These are phyloP conservation scores for Macrotus californicus DNA, from an alignment of 2,113 vertebrate genomes.

Conservation along the genomic window DNA sequence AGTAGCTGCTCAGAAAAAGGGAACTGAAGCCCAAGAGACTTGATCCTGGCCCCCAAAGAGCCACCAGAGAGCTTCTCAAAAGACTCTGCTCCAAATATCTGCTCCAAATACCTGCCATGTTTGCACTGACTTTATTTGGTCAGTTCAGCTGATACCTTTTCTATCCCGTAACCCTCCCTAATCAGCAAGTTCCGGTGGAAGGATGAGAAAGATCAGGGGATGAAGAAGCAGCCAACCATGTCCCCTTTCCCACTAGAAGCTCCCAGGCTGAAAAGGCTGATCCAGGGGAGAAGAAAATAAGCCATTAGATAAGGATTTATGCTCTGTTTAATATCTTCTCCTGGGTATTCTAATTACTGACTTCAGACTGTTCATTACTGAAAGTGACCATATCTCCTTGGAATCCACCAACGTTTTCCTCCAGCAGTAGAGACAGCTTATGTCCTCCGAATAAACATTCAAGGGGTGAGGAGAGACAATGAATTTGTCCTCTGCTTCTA, in stretches of 20 bases:
- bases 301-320: neutral
- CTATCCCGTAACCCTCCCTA: neutral
- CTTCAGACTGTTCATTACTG: neutral
- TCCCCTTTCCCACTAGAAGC: neutral
- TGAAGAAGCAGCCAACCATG: neutral
- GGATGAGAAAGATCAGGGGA: neutral
- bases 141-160: neutral
- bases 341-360: neutral
- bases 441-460: neutral
- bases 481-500: neutral
- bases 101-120: neutral
- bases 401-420: neutral
- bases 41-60: neutral
- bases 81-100: neutral
- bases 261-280: neutral
- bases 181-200: neutral
- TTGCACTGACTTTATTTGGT: neutral
- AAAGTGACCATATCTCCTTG: neutral
- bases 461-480: neutral
- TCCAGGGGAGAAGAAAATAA: neutral
- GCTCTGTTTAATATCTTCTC: neutral
- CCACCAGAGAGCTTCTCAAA: neutral
- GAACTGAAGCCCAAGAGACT: neutral
- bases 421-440: neutral
- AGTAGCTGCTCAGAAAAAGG: neutral